These are phyloP conservation scores for Mobula birostris DNA, from an alignment of 2,113 vertebrate species.

Conservation along the genomic window DNA sequence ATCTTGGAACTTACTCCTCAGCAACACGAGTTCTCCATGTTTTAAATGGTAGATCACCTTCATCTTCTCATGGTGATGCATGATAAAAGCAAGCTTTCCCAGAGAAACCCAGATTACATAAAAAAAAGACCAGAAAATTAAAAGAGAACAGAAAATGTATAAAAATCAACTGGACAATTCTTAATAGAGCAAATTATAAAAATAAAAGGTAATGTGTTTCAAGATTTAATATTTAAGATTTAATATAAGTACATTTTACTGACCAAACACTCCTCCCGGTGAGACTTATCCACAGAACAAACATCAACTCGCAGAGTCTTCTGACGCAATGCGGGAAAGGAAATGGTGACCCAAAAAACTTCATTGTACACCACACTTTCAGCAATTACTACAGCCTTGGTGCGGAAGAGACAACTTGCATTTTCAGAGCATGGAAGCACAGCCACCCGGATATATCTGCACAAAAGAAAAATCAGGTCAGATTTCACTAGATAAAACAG, in stretches of 20 bases:
- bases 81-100: too few species aligned
- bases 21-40: too few species aligned
- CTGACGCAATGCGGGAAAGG: conserved; percentile 73
- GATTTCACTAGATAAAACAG: not conserved
- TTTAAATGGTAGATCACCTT: too few species aligned
- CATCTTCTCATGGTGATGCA: too few species aligned
- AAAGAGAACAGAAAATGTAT: not conserved
- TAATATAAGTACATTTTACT: conserved; percentile 44
- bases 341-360: conserved; percentile 75
- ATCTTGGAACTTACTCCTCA: too few species aligned
- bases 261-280: conserved; percentile 81
- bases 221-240: not conserved
- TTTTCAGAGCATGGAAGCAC: conserved; percentile 80
- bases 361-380: conserved; percentile 72
- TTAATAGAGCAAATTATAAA: not conserved
- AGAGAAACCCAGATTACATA: too few species aligned
- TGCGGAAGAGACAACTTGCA: conserved; percentile 82
- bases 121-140: too few species aligned
- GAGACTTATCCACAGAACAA: conserved; percentile 66
- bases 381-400: conserved; percentile 54
- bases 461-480: conserved; percentile 26
- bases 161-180: not conserved
- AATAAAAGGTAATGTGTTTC: not conserved
- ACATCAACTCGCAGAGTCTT: conserved; percentile 87
- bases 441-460: conserved; percentile 74